Base-by-base conservation (phyloP, 2,797 vertebrate species). In the Taeniopygia guttata region DNA sequence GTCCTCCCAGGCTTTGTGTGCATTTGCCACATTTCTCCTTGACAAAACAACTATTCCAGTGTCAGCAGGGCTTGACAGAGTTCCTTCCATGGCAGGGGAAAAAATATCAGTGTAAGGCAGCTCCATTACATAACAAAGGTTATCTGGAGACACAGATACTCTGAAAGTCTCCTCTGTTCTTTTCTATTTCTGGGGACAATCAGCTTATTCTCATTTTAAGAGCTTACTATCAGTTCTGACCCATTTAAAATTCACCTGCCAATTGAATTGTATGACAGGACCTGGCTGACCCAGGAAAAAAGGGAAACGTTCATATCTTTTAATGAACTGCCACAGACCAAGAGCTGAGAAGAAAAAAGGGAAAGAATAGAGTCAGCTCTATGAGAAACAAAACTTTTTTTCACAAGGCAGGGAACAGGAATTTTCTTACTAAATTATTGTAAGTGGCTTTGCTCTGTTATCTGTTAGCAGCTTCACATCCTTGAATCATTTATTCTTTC, bases 191-290 rank as follows among this genome's bases (percentile, higher is more conserved):
- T 52, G 54, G 82, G 89, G 77, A 93, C 79, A 89, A 95, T 90
- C 79, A 66, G 76, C 89, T 93, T 93, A 91, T 70, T 93, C 68
- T 96, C 89, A 79, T 95, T 93, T 94, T 76, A 91, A 84, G 82
- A 88, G 66, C 82, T 91, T 92, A 69, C 40, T 85, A 21, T 62
- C 84, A 78, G 62, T 89, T 96, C 82, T 95, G 82, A 91, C 94
- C 95, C 70, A 76, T 86, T 93, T 96, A 90, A 88, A 96, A 93
- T 75, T 93, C 80, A 91, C 82, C 79, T 95, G 89, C 76, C 79
- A 90, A 16, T 76, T 92, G 79, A 86, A 88, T 84, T 79, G 73
- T 75, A 13, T 83, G 92, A 88, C 58, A 69, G 69, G 82, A 84
- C 79, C 76, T 81, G n/a, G 30, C 21, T 96, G 89, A 92, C 87